Conservation (phyloP, 1,140 invertebrate genomes). For the Drosophila fuyamai region DNA sequence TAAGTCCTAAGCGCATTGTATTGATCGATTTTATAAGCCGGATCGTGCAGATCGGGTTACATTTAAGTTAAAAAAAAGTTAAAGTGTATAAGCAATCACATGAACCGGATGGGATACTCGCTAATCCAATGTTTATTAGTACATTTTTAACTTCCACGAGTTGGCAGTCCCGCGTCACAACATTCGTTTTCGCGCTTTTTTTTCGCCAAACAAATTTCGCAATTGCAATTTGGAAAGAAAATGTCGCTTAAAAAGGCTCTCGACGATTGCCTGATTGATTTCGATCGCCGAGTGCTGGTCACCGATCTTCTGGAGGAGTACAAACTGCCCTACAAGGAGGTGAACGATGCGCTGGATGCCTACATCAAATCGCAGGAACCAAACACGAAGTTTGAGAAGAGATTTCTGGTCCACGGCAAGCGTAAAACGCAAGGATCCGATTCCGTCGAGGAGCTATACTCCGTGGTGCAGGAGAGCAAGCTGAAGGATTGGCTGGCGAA, state of each 20-base stretch:
- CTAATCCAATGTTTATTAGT: background rate
- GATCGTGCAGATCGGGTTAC: no score
- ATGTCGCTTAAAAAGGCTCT: conserved; percentile 72
- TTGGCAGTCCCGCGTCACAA: background rate
- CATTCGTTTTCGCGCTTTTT: conserved; percentile 1
- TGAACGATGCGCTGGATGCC: conserved; percentile 53
- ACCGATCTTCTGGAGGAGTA: conserved; percentile 78
- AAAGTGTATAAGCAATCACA: no score
- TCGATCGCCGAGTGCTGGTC: conserved; percentile 71
- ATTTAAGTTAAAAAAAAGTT: no score
- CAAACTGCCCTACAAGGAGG: conserved; percentile 71
- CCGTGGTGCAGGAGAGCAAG: conserved; percentile 69
- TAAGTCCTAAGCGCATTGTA: no score
- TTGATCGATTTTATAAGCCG: no score
- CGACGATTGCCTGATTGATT: conserved; percentile 73
- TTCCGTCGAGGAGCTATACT: conserved; percentile 54
- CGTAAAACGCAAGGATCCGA: conserved; percentile 9
- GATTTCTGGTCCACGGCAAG: conserved; percentile 67
- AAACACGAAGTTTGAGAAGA: conserved; percentile 56
- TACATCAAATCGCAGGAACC: conserved; percentile 60
- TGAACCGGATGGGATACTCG: no score
- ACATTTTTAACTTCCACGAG: background rate
- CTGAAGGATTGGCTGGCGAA: conserved; percentile 69
- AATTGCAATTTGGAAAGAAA: background rate
- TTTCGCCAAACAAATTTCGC: background rate